These are phyloP conservation scores for Osmoderma eremita DNA, from an alignment of 2,888 invertebrate genomes.

Conservation along the genomic window DNA sequence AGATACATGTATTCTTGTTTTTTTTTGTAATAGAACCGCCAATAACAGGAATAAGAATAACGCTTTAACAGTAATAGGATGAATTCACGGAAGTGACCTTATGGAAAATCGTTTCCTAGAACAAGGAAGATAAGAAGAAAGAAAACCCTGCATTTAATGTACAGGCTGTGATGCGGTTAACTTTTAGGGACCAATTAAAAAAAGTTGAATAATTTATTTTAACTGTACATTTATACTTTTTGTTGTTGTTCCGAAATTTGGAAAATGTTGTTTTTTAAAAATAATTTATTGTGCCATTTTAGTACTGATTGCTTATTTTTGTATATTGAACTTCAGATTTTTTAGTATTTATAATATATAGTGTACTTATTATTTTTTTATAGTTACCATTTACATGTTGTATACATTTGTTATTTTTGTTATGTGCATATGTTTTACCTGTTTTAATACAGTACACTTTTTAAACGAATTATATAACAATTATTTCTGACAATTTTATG, in stretches of 20 bases:
- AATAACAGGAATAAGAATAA: constrained; percentile 71
- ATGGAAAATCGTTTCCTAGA: constrained; percentile 35
- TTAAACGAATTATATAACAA: constrained; percentile 6
- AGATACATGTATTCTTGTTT: constrained; percentile 31
- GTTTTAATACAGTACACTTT: constrained; percentile 26
- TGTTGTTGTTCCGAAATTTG: constrained; percentile 26
- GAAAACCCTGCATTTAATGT: constrained; percentile 57
- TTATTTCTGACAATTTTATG: too few species aligned
- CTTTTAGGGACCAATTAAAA: constrained; percentile 61
- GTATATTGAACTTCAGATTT: constrained; percentile 31
- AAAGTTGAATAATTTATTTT: constrained; percentile 45
- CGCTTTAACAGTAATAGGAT: constrained; percentile 67
- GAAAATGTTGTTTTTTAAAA: constrained; percentile 39
- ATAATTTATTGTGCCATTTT: constrained; percentile 47
- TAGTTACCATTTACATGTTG: constrained; percentile 34
- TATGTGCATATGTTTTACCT: constrained; percentile 4
- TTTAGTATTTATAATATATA: constrained; percentile 27
- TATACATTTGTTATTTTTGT: constrained; percentile 15
- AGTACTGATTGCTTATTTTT: constrained; percentile 43
- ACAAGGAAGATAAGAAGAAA: constrained; percentile 22
- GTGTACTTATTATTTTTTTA: constrained; percentile 36
- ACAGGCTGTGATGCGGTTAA: constrained; percentile 62
- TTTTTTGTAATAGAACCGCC: constrained; percentile 64
- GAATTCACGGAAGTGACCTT: constrained; percentile 51
- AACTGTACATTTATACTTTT: constrained; percentile 44